Evolutionary conservation across 1,140 invertebrate species (phyloP).

Genomic region (Pseudomyrmex cubaensis): DNA sequence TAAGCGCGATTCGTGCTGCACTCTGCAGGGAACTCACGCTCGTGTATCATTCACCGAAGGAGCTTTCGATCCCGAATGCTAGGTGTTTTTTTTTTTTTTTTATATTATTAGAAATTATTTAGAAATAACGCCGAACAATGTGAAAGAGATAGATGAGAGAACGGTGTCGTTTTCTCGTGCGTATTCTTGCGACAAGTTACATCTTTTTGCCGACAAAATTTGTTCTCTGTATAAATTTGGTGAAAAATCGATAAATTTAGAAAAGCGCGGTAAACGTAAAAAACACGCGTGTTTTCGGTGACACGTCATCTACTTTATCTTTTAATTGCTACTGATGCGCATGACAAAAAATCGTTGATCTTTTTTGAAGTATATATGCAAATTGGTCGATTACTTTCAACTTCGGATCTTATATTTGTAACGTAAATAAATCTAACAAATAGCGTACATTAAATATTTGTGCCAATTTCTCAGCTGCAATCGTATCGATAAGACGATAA

Average conservation of each 20-base stretch:
- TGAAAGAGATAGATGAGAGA: conserved; percentile 3
- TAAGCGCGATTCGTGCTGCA: conserved; percentile 70
- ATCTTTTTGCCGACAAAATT: not conserved
- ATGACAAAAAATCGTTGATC: conserved; percentile 15
- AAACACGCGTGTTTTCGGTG: not conserved
- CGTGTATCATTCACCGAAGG: conserved; percentile 40
- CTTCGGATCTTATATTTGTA: not conserved
- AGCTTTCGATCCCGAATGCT: not conserved
- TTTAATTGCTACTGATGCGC: not conserved
- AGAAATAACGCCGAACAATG: not conserved
- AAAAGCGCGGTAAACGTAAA: not conserved
- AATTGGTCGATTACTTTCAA: not conserved
- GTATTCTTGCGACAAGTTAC: too few relatives aligned
- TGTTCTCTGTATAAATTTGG: not conserved
- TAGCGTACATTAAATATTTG: not conserved
- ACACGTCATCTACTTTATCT: conserved; percentile 4
- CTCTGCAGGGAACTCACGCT: conserved; percentile 69
- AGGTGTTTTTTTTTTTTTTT: conserved; percentile 7
- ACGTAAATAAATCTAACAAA: conserved; percentile 50
- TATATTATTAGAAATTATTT: not conserved
- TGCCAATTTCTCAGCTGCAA: conserved; percentile 10
- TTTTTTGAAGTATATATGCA: not conserved
- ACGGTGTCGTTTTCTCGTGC: not conserved
- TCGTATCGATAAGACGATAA: conserved; percentile 48
- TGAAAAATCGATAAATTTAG: not conserved